These are phyloP conservation scores for Omphaloscelis lunosa DNA, from an alignment of 2,888 invertebrate genomes.

Conservation along the genomic window DNA sequence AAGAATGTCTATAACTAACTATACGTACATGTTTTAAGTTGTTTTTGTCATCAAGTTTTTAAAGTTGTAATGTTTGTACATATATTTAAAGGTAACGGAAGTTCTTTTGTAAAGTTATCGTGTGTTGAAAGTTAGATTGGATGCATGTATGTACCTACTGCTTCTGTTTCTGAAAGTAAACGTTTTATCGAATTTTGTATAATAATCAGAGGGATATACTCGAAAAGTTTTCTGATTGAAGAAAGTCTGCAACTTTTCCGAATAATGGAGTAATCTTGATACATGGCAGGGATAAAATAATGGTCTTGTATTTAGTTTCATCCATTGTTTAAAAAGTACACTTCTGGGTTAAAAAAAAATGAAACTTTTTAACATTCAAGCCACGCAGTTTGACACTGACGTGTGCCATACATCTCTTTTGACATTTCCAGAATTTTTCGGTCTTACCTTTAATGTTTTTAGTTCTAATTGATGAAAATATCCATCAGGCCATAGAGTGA, in stretches of 20 bases:
- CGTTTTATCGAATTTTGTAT: constrained; percentile 56
- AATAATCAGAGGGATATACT: constrained; percentile 41
- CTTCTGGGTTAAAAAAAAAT: too few relatives aligned
- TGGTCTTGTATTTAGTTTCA: neutral
- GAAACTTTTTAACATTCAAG: too few relatives aligned
- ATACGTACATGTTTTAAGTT: too few relatives aligned
- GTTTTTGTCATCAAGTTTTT: constrained; percentile 15
- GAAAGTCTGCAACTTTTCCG: constrained; percentile 36
- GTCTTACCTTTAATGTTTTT: too few relatives aligned
- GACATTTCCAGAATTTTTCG: too few relatives aligned
- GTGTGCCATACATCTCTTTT: too few relatives aligned
- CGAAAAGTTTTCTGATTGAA: constrained; percentile 48
- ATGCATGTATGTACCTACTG: constrained; percentile 28
- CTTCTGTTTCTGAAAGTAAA: constrained; percentile 39
- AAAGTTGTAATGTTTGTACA: constrained; percentile 4
- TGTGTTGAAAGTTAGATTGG: constrained; percentile 57
- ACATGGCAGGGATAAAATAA: neutral
- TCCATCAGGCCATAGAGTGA: too few relatives aligned
- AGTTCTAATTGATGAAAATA: too few relatives aligned
- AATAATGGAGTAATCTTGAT: constrained; percentile 17
- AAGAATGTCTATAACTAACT: too few relatives aligned
- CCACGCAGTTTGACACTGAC: too few relatives aligned
- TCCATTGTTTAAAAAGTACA: neutral
- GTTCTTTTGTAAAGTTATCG: constrained; percentile 40
- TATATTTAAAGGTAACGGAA: neutral